A percentile compares a stretch with the other conserved stretches of the same genome.
Conservation (phyloP, 2,797 vertebrate species). For the Gadopsis marmoratus region DNA sequence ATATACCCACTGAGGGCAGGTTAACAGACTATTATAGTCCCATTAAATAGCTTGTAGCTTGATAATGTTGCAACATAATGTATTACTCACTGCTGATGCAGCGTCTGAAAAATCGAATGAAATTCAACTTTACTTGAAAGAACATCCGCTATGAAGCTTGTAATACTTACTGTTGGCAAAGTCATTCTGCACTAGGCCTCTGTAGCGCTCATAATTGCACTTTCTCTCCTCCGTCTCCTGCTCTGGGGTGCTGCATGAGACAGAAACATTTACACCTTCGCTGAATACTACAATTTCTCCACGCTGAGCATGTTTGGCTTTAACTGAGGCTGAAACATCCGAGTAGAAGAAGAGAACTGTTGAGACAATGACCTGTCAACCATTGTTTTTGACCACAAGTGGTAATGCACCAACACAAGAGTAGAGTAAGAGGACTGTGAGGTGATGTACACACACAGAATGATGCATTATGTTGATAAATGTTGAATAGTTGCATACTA, state of each 20-base stretch:
- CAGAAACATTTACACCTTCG: constrained; percentile 24
- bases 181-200: constrained; percentile 97
- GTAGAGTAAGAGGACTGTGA: background rate
- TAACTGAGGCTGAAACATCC: background rate
- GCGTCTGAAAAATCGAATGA: background rate
- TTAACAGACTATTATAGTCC: background rate
- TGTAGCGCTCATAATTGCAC: constrained; percentile 96
- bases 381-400: background rate
- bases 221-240: constrained; percentile 95
- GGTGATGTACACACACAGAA: background rate
- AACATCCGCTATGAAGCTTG: background rate
- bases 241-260: constrained; percentile 86
- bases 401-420: background rate
- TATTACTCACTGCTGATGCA: background rate
- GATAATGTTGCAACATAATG: background rate
- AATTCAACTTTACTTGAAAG: background rate
- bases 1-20: constrained; percentile 48
- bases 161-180: constrained; percentile 94
- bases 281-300: background rate
- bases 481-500: background rate
- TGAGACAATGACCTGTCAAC: background rate
- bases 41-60: background rate
- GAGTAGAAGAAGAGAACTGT: background rate
- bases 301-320: background rate
- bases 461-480: no score